A percentile compares a stretch with the other conserved stretches of the same genome.
Conservation (phyloP, 2,888 invertebrate species). For the Malthinus seriepunctatus region DNA sequence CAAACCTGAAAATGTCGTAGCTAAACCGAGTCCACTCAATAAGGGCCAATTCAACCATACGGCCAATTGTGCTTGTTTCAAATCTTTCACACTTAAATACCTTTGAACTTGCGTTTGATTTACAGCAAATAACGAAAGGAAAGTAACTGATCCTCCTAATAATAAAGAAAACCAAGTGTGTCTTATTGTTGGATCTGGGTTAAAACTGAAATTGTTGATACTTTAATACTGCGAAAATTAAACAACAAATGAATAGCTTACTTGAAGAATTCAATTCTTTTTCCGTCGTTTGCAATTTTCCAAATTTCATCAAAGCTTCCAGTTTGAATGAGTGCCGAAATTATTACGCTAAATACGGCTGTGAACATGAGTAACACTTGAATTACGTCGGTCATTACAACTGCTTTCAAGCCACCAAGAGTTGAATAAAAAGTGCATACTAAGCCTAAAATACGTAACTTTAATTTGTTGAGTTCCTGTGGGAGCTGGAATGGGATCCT, state of each 20-base stretch:
- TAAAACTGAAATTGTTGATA: constrained; percentile 57
- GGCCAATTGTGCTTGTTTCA: constrained; percentile 69
- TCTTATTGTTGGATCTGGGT: constrained; percentile 72
- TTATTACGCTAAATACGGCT: constrained; percentile 75
- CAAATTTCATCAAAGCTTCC: constrained; percentile 74
- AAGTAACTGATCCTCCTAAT: constrained; percentile 74
- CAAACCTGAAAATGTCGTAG: constrained; percentile 69
- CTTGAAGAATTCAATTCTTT: constrained; percentile 71
- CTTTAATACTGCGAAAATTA: constrained; percentile 28
- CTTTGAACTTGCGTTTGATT: constrained; percentile 82
- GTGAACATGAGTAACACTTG: constrained; percentile 83
- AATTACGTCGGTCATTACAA: constrained; percentile 81
- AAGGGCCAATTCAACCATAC: constrained; percentile 81
- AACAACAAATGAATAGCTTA: constrained; percentile 40
- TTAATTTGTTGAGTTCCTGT: too few species aligned
- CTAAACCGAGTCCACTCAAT: constrained; percentile 68
- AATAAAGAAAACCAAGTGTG: constrained; percentile 78
- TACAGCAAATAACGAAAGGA: constrained; percentile 65
- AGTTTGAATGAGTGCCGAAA: constrained; percentile 68
- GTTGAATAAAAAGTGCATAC: constrained; percentile 85
- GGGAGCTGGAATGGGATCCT: too few species aligned
- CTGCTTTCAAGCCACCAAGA: constrained; percentile 88
- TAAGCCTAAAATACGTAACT: constrained; percentile 52
- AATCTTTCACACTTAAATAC: constrained; percentile 66
- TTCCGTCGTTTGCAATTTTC: constrained; percentile 66